These are phyloP conservation scores for Platerodrilus igneus DNA, from an alignment of 2,888 invertebrate genomes.

Conservation along the genomic window DNA sequence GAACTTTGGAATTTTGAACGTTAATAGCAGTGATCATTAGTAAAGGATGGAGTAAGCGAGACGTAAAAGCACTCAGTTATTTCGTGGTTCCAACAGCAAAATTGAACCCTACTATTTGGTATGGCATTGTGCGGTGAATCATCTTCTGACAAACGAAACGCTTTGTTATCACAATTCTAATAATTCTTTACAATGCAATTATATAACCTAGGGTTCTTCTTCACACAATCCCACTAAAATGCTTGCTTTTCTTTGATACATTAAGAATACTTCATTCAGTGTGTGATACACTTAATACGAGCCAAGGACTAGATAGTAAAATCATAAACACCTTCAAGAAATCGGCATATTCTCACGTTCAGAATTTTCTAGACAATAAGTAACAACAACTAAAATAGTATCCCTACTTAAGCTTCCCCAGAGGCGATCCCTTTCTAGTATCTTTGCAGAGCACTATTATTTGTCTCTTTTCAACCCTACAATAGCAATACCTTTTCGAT, in stretches of 20 bases:
- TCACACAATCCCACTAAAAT: background rate
- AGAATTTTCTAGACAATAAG: slow-evolving; percentile 26
- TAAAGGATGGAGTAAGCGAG: too few relatives aligned
- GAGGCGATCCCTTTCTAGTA: slow-evolving; percentile 12
- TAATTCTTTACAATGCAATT: too few relatives aligned
- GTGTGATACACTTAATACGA: background rate
- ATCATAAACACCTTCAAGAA: slow-evolving; percentile 29
- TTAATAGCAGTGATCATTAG: too few relatives aligned
- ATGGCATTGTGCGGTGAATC: too few relatives aligned
- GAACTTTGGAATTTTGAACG: too few relatives aligned
- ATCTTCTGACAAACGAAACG: too few relatives aligned
- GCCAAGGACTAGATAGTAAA: too few relatives aligned
- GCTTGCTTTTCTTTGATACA: background rate
- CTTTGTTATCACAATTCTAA: too few relatives aligned
- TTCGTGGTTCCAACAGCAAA: too few relatives aligned
- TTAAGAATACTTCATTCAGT: background rate
- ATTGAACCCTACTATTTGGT: too few relatives aligned
- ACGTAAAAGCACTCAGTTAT: too few relatives aligned
- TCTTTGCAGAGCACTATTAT: slow-evolving; percentile 1
- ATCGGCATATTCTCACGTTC: slow-evolving; percentile 42
- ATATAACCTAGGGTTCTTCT: background rate
- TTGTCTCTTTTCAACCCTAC: slow-evolving; percentile 12
- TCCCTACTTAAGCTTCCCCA: slow-evolving; percentile 19
- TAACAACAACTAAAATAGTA: slow-evolving; percentile 26
- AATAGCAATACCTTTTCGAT: slow-evolving; percentile 24